Percentiles rank a stretch among this genome's conserved stretches.
These are phyloP conservation scores for Nematostella vectensis DNA, from an alignment of 92 coral and sea anemone species.

Conservation along the genomic window DNA sequence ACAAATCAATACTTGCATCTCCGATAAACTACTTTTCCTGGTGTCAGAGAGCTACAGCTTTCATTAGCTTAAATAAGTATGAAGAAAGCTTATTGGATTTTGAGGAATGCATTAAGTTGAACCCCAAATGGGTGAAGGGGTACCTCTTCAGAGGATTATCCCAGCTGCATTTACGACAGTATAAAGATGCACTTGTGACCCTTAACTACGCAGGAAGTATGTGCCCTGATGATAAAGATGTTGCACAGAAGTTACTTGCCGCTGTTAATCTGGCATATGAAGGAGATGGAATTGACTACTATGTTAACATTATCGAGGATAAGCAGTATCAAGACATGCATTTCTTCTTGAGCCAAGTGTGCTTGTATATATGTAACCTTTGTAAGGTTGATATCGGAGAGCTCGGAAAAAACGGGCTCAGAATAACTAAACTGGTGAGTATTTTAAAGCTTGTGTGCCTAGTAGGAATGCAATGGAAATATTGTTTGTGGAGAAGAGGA, in stretches of 20 bases:
- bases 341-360: background rate
- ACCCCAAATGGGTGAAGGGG: slow-evolving; percentile 2
- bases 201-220: slow-evolving; percentile 1
- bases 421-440: too few relatives aligned
- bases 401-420: background rate
- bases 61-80: background rate
- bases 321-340: background rate
- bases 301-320: background rate
- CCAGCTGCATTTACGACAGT: background rate
- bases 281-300: background rate
- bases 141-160: background rate
- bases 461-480: too few relatives aligned
- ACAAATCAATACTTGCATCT: background rate
- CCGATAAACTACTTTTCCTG: background rate
- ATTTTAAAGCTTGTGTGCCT: too few relatives aligned
- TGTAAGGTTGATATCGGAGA: background rate
- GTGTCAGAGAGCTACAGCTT: background rate
- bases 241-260: background rate
- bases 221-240: background rate
- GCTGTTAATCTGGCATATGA: slow-evolving; percentile 1
- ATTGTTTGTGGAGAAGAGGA: too few relatives aligned
- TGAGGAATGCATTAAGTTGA: background rate
- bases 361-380: background rate
- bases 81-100: background rate
- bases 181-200: background rate